Evolutionary conservation across 2,888 invertebrate species (phyloP), one percentile per base, ranked within the genome.

Genomic region (Chymomyza fuscimana): DNA sequence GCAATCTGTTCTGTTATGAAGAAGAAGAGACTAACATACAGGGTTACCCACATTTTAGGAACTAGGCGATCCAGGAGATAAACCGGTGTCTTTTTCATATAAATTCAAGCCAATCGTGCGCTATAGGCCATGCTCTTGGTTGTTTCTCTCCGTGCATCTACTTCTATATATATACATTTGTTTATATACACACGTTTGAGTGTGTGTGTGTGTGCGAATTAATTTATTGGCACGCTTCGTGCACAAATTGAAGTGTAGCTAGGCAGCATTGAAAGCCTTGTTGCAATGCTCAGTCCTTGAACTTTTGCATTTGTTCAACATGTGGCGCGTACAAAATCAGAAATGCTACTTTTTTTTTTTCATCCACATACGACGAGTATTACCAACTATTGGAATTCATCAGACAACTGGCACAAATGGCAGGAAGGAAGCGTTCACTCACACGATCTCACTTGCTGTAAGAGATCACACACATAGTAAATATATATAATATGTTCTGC

Each of bases 181-280:
- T 32, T 32, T 32, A 46, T 46, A 46, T 67, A 12, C 60, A 12
- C 60, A 50, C 46, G 5, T 52, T 0, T 25, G 25, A 4, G 25
- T 71, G 5, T 67, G n/a, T 63, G 32, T 70, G 50, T 63, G 64
- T 71, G 66, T 50, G 76, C 69, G 80, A 88, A 90, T 89, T 87
- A 90, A 91, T 91, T 91, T 91, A 91, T 91, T 87, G 89, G 81
- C 85, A 88, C 89, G 86, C 89, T 88, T 89, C 80, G 83, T 82
- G 89, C 90, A 91, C 91, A 91, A 91, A 90, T 90, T 91, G 88
- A 86, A 82, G 78, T 76, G 78, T 46, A 46, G 87, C 89, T 90
- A 90, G 89, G 87, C 87, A 89, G 82, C 79, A 75, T 75, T 12
- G 74, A 80, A 77, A 68, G 78, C 71, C 70, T 67, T 70, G 40